phyloP scores from a whole-genome alignment of 2,113 vertebrate species.

The Austrofundulus limnaeus region DNA sequence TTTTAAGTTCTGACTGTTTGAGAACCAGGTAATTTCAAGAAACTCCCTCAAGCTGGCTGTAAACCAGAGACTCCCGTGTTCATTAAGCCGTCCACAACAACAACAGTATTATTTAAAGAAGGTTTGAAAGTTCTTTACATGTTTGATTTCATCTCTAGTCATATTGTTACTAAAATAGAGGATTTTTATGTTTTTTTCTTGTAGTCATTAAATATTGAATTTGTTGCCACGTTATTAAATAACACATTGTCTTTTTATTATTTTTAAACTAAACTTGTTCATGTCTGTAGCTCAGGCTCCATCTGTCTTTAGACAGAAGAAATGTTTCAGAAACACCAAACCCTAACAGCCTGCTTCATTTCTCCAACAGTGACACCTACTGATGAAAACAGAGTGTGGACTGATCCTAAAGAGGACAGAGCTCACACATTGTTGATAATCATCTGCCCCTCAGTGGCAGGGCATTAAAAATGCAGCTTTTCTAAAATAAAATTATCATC shows the following conservation, averaged over 20 bases:
- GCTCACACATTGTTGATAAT: neutral
- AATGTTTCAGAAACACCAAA: constrained; percentile 3
- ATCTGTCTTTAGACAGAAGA: constrained; percentile 56
- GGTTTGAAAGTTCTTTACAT: no score
- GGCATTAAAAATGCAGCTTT: constrained; percentile 10
- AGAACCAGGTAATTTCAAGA: no score
- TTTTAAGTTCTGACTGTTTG: no score
- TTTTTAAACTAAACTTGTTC: neutral
- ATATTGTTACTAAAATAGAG: constrained; percentile 29
- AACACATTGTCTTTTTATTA: neutral
- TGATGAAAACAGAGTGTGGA: constrained; percentile 15
- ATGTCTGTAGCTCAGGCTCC: constrained; percentile 47
- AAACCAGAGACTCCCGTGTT: no score
- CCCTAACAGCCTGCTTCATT: neutral
- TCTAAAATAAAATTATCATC: neutral
- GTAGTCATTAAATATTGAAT: neutral
- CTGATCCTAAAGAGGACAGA: no score
- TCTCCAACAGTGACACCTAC: constrained; percentile 54
- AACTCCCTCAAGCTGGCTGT: no score
- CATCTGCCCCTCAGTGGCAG: constrained; percentile 24
- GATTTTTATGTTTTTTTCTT: constrained; percentile 31
- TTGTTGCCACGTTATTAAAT: neutral
- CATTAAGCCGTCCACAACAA: no score
- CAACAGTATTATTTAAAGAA: no score
- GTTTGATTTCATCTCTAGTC: constrained; percentile 3